phyloP scores from a whole-genome alignment of 2,888 invertebrate genomes.

The Cetonia aurata region DNA sequence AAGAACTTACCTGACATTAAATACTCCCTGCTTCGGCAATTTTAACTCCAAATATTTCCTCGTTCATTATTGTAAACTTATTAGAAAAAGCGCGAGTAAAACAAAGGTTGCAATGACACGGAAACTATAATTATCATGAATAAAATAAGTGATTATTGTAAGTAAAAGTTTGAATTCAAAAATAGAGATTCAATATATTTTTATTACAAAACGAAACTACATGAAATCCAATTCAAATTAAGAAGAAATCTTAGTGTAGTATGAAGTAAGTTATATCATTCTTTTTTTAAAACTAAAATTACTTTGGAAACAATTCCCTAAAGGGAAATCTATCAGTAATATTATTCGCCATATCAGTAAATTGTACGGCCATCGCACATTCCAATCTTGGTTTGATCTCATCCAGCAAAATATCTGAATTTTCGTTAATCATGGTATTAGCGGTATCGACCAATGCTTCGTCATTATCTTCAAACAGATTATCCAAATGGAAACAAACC shows the following conservation, averaged over 20 bases:
- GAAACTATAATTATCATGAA: background rate
- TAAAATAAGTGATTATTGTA: background rate
- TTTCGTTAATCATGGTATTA: constrained; percentile 76
- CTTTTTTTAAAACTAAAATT: background rate
- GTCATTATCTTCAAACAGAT: constrained; percentile 72
- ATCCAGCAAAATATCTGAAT: constrained; percentile 75
- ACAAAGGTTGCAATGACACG: background rate
- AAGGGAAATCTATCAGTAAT: constrained; percentile 78
- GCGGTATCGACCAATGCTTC: constrained; percentile 73
- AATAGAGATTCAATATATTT: background rate
- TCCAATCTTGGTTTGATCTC: constrained; percentile 78
- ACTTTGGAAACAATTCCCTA: constrained; percentile 76
- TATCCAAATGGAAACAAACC: constrained; percentile 73
- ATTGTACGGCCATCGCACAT: constrained; percentile 73
- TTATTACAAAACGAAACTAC: constrained; percentile 3
- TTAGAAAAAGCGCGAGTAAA: too few relatives aligned
- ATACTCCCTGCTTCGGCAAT: too few relatives aligned
- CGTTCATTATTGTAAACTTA: too few relatives aligned
- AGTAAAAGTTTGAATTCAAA: background rate
- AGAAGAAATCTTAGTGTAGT: too few relatives aligned
- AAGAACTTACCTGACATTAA: too few relatives aligned
- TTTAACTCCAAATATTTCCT: too few relatives aligned
- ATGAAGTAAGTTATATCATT: background rate
- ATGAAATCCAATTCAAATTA: background rate
- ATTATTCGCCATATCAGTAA: constrained; percentile 78